Percentiles rank a stretch among this genome's conserved stretches.
Conservation (phyloP, 2,888 invertebrate species). For the Phyllotreta cruciferae region DNA sequence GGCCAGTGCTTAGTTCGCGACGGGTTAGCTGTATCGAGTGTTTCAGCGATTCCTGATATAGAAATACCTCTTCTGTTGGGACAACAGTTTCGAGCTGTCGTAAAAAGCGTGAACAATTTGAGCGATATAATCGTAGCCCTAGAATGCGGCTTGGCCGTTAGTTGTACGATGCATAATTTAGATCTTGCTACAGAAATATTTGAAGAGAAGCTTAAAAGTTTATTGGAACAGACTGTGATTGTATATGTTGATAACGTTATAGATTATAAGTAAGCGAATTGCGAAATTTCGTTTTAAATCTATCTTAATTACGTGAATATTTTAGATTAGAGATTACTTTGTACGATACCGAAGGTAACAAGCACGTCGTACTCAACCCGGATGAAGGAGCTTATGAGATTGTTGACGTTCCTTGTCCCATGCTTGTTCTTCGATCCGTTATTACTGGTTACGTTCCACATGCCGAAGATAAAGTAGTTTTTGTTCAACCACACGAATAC, state of each 20-base stretch:
- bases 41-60: conserved; percentile 40
- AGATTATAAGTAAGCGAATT: conserved; percentile 55
- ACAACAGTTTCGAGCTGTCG: conserved; percentile 59
- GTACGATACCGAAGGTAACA: conserved; percentile 64
- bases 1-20: conserved; percentile 47
- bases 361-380: conserved; percentile 63
- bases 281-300: conserved; percentile 1
- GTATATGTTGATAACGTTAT: conserved; percentile 60
- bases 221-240: conserved; percentile 61
- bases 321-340: conserved; percentile 72
- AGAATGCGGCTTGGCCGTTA: conserved; percentile 60
- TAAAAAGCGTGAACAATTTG: conserved; percentile 59
- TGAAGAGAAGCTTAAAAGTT: conserved; percentile 64
- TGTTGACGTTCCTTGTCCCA: conserved; percentile 65
- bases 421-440: conserved; percentile 68
- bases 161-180: conserved; percentile 63
- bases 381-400: conserved; percentile 65
- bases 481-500: conserved; percentile 67
- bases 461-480: conserved; percentile 67
- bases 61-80: conserved; percentile 59
- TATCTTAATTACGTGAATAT: conserved; percentile 35
- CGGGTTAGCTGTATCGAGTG: conserved; percentile 44
- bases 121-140: conserved; percentile 60
- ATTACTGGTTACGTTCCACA: conserved; percentile 69
- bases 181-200: conserved; percentile 58